A percentile compares a stretch with the other conserved stretches of the same genome.
These are phyloP conservation scores for Trachops cirrhosus DNA, from an alignment of 2,797 vertebrate genomes.

Conservation along the genomic window DNA sequence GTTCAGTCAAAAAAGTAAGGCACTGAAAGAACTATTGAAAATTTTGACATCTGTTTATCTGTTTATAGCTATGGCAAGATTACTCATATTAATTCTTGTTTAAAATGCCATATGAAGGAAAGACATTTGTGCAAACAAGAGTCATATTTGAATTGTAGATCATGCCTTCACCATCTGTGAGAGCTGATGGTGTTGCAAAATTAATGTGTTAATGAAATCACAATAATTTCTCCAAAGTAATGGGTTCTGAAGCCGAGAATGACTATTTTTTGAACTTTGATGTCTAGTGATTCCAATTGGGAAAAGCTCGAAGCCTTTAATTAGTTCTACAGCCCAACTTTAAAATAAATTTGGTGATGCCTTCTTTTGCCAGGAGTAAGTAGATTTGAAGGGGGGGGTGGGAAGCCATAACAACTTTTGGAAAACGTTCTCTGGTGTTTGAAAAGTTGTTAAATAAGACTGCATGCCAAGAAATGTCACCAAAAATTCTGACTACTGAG, in stretches of 20 bases:
- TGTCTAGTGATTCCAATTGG: constrained; percentile 84
- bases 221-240: constrained; percentile 90
- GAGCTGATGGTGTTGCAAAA: constrained; percentile 90
- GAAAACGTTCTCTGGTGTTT: constrained; percentile 79
- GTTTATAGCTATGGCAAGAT: constrained; percentile 90
- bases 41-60: constrained; percentile 91
- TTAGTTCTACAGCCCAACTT: constrained; percentile 84
- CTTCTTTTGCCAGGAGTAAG: constrained; percentile 78
- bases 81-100: constrained; percentile 90
- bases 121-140: constrained; percentile 91
- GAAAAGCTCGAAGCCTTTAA: constrained; percentile 86
- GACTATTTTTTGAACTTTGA: constrained; percentile 87
- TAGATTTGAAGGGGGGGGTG: constrained; percentile 65
- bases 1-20: constrained; percentile 84
- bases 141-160: constrained; percentile 91
- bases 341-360: constrained; percentile 79
- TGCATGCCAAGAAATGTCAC: constrained; percentile 84
- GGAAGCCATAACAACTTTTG: constrained; percentile 81
- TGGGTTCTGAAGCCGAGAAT: constrained; percentile 85
- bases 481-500: constrained; percentile 80
- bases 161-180: constrained; percentile 90
- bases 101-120: constrained; percentile 91
- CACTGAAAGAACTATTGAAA: constrained; percentile 81
- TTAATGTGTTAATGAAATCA: constrained; percentile 92
- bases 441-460: constrained; percentile 84